Percentiles rank a stretch among this genome's conserved stretches.
Evolutionary conservation across 2,797 vertebrate genomes (phyloP).

Genomic region (Pachyuromys duprasi): DNA sequence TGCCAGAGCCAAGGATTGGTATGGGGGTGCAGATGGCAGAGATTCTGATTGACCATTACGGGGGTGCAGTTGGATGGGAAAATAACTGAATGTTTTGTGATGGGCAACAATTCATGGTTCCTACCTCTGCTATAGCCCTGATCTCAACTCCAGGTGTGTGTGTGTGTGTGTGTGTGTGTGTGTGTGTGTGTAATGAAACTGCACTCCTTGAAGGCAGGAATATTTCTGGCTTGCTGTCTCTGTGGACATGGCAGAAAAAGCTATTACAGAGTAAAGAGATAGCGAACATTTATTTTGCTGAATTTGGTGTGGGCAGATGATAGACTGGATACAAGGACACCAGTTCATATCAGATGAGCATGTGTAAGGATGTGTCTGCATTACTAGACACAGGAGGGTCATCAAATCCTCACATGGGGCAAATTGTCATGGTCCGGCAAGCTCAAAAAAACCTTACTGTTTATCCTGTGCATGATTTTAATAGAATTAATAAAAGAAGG

Average conservation of each 20-base stretch:
- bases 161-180: not conserved
- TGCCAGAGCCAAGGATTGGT: not conserved
- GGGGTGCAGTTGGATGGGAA: not conserved
- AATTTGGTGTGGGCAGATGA: not conserved
- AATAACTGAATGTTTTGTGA: not conserved
- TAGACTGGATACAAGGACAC: too few species aligned
- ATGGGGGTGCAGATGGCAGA: too few species aligned
- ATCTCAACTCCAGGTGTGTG: not conserved
- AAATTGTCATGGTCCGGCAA: not conserved
- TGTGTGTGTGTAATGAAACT: not conserved
- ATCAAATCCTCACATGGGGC: not conserved
- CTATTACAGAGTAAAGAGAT: not conserved
- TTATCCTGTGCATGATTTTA: not conserved
- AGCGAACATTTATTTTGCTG: not conserved
- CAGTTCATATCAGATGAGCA: not conserved
- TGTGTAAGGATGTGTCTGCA: not conserved
- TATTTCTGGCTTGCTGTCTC: conserved; percentile 2
- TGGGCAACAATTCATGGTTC: not conserved
- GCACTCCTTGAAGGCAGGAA: not conserved
- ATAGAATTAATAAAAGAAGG: conserved; percentile 57
- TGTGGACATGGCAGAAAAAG: not conserved
- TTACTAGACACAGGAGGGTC: not conserved
- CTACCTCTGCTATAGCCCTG: not conserved
- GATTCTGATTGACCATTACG: not conserved
- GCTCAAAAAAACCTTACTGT: not conserved